Evolutionary conservation across 2,888 invertebrate species (phyloP).

Genomic region (Mythimna lalbum): DNA sequence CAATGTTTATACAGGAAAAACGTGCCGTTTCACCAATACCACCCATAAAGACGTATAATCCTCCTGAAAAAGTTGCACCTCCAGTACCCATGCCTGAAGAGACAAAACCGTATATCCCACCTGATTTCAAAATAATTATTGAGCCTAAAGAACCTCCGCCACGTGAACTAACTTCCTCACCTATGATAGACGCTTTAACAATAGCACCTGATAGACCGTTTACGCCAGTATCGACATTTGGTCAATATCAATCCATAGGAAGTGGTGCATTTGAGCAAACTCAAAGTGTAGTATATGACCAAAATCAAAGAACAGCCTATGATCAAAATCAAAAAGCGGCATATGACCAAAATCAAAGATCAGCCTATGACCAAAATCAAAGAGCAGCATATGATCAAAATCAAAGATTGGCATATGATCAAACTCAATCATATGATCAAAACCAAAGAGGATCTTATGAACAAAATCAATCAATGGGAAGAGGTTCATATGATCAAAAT

Average conservation of each 20-base stretch:
- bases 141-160: conserved; percentile 84
- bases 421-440: conserved; percentile 60
- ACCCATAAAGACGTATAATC: conserved; percentile 86
- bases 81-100: conserved; percentile 92
- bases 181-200: conserved; percentile 92
- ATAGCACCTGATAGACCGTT: conserved; percentile 92
- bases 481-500: conserved; percentile 77
- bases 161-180: conserved; percentile 88
- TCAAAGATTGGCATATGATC: conserved; percentile 58
- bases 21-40: conserved; percentile 83
- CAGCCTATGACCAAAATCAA: conserved; percentile 30
- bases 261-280: conserved; percentile 54
- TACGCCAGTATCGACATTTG: conserved; percentile 85
- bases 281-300: conserved; percentile 5
- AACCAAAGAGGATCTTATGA: conserved; percentile 17
- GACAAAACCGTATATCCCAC: conserved; percentile 92
- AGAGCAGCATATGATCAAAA: conserved; percentile 54
- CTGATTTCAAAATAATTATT: conserved; percentile 91
- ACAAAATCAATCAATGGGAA: conserved; percentile 76
- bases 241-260: conserved; percentile 20
- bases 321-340: conserved; percentile 73
- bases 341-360: conserved; percentile 72
- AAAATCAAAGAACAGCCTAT: conserved; percentile 79
- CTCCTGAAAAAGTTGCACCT: conserved; percentile 85
- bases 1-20: conserved; percentile 78